Evolutionary conservation across 2,888 invertebrate species (phyloP).

Genomic region (Trisateles emortualis): DNA sequence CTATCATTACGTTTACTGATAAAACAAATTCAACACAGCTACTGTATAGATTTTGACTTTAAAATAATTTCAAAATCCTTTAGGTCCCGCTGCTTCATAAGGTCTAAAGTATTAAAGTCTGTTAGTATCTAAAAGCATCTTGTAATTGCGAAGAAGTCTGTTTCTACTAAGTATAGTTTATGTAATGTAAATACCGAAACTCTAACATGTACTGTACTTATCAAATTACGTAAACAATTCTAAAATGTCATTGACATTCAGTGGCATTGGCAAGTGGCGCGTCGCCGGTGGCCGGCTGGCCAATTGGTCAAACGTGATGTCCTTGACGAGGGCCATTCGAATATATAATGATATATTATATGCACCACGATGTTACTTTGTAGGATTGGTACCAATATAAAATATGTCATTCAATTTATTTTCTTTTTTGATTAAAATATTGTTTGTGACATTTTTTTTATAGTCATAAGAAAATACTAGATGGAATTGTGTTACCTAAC

Average conservation of each 20-base stretch:
- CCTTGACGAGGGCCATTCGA: slow-evolving; percentile 59
- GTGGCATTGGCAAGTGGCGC: slow-evolving; percentile 48
- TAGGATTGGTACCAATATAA: slow-evolving; percentile 33
- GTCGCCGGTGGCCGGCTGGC: slow-evolving; percentile 56
- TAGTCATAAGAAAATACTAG: neutral
- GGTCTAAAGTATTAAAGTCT: too few species aligned
- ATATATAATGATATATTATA: slow-evolving; percentile 47
- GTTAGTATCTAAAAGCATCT: too few species aligned
- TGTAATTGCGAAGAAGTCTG: too few species aligned
- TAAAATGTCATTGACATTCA: slow-evolving; percentile 66
- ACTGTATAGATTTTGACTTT: too few species aligned
- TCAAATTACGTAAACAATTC: slow-evolving; percentile 56
- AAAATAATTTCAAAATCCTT: too few species aligned
- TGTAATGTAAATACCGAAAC: neutral
- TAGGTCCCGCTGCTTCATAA: too few species aligned
- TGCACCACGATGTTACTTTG: slow-evolving; percentile 29
- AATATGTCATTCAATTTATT: slow-evolving; percentile 31
- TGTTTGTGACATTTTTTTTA: neutral
- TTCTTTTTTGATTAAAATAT: slow-evolving; percentile 14
- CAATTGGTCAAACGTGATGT: slow-evolving; percentile 61
- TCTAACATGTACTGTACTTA: neutral
- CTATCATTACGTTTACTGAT: too few species aligned
- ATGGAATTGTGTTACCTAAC: neutral
- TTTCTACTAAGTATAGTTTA: too few species aligned
- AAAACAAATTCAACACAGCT: too few species aligned